Evolutionary conservation across 2,888 invertebrate genomes (phyloP).

Genomic region (Acleris sparsana): DNA sequence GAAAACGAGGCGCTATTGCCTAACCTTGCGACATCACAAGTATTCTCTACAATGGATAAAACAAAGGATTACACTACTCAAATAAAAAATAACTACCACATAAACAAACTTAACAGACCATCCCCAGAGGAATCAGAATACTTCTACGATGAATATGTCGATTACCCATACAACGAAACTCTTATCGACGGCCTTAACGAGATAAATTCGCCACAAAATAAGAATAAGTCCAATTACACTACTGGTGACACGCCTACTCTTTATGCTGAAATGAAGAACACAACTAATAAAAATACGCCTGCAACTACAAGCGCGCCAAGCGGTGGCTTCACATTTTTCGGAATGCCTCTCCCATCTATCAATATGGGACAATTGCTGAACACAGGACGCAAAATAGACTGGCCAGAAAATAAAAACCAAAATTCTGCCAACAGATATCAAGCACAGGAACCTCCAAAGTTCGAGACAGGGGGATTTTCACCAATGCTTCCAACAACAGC

Average conservation of each 20-base stretch:
- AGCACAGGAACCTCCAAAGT: slow-evolving; percentile 81
- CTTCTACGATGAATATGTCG: slow-evolving; percentile 92
- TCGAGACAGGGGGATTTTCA: slow-evolving; percentile 90
- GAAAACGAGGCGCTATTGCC: slow-evolving; percentile 86
- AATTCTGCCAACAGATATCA: slow-evolving; percentile 67
- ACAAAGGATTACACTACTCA: slow-evolving; percentile 75
- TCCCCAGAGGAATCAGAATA: slow-evolving; percentile 91
- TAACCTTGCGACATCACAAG: slow-evolving; percentile 82
- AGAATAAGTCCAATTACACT: slow-evolving; percentile 69
- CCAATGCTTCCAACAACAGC: slow-evolving; percentile 88
- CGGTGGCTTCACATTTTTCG: slow-evolving; percentile 92
- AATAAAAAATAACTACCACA: slow-evolving; percentile 70
- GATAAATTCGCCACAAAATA: slow-evolving; percentile 56
- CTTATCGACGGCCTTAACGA: slow-evolving; percentile 67
- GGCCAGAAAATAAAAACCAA: slow-evolving; percentile 65
- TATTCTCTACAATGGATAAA: slow-evolving; percentile 84
- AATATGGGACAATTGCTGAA: slow-evolving; percentile 87
- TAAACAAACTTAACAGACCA: slow-evolving; percentile 83
- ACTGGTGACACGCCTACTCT: slow-evolving; percentile 84
- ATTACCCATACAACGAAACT: slow-evolving; percentile 88
- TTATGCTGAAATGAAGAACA: slow-evolving; percentile 65
- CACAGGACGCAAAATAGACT: slow-evolving; percentile 75
- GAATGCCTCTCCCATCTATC: slow-evolving; percentile 90
- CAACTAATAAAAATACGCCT: slow-evolving; percentile 59
- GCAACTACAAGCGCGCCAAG: slow-evolving; percentile 74